Evolutionary conservation across 2,797 vertebrate species (phyloP), one percentile per base, ranked within the genome.

Genomic region (Sebastes minor): DNA sequence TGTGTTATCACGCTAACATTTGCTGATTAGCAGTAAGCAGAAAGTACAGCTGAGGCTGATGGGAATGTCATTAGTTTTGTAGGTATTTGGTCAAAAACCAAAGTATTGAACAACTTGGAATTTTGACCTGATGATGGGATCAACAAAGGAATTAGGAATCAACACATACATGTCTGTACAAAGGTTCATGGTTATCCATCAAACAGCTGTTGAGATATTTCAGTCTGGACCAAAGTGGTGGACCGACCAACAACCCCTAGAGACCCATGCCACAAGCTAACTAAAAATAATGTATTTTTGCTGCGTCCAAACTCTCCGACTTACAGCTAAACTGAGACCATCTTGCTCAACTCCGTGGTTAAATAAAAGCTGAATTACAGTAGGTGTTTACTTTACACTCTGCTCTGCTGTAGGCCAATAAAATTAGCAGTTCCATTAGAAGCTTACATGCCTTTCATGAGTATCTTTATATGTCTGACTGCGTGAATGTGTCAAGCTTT

Each of bases 351-450:
- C 32, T 56, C 35, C 59, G 68, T 76, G 72, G 77, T 81, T 62
- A 69, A 88, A 86, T 87, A 71, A 83, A 80, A 67, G 60, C 72
- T 74, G 38, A 65, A 32, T 52, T 78, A 68, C 70, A 70, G 61
- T 52, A 80, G 66, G 81, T 81, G 66, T 75, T 59, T 74, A 76
- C 74, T 83, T 84, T 71, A 80, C 49, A 56, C 75, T 56, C 59
- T n/a, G 13, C 82, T 86, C 66, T 46, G 77, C 80, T 86, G 78
- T 75, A 86, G 74, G 35, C 76, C 77, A 69, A 42, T 85, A 80
- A 88, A 87, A 71, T 38, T 76, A 46, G 56, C 75, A 71, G 66
- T 22, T 61, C 52, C 63, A 76, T 89, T 74, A 86, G 59, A 63
- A 74, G 63, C 49, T 66, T 42, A 52, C 25, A 61, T 23, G 33